Conservation (phyloP, 1,140 invertebrate species). For the Heliconius hewitsoni region DNA sequence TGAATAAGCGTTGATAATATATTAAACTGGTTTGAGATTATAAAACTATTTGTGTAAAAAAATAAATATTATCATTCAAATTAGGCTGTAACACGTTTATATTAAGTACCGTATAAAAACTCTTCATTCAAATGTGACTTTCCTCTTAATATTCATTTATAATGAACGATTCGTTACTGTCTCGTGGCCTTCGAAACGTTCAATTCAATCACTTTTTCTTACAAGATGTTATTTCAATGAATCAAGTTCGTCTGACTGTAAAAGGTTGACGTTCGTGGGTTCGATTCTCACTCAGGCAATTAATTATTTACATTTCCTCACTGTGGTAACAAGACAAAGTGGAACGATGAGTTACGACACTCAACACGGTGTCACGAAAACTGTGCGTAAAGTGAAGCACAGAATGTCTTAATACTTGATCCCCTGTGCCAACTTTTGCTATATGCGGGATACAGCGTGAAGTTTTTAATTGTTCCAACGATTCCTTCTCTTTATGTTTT, state of each 20-base stretch:
- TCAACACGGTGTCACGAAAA: too few species aligned
- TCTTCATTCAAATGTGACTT: background rate
- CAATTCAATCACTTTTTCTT: background rate
- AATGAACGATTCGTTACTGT: background rate
- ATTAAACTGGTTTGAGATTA: background rate
- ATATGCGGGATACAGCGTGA: too few species aligned
- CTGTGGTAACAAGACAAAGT: background rate
- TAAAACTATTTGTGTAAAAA: background rate
- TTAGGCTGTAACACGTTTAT: background rate
- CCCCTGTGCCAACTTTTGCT: too few species aligned
- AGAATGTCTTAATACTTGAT: too few species aligned
- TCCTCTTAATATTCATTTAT: constrained; percentile 5
- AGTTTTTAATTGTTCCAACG: too few species aligned
- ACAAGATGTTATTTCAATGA: background rate
- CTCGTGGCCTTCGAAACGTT: background rate
- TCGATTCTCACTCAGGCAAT: background rate
- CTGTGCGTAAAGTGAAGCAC: too few species aligned
- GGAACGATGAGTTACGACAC: background rate
- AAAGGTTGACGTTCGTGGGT: background rate
- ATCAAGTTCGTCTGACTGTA: too few species aligned
- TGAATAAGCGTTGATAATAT: background rate
- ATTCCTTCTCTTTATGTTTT: too few species aligned
- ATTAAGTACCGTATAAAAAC: background rate
- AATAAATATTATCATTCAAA: background rate
- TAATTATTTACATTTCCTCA: background rate